These are phyloP conservation scores for Carlito syrichta DNA, from an alignment of 2,113 vertebrate genomes.

Conservation along the genomic window DNA sequence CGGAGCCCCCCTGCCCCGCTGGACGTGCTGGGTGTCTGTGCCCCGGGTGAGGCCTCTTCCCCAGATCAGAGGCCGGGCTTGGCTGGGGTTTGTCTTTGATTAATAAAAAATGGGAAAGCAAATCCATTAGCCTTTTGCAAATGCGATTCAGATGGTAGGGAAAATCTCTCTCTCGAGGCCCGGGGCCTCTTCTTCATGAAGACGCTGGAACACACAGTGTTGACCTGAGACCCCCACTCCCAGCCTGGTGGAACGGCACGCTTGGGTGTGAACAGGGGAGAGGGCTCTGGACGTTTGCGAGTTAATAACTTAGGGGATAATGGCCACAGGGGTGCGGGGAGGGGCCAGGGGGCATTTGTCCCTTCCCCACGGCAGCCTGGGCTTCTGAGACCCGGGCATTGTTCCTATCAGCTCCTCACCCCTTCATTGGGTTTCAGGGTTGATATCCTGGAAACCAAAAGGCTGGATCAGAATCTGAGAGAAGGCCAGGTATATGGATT, in stretches of 20 bases:
- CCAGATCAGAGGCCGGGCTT: neutral
- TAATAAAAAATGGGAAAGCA: slow-evolving; percentile 42
- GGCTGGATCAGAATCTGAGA: too few species aligned
- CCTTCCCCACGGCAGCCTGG: neutral
- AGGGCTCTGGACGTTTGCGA: neutral
- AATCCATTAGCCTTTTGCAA: neutral
- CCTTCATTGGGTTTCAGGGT: neutral
- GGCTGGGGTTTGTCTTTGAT: slow-evolving; percentile 34
- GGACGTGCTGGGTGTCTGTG: neutral
- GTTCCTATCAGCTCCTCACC: neutral
- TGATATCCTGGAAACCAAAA: neutral
- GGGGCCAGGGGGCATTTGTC: too few species aligned
- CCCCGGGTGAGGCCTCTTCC: neutral
- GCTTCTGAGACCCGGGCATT: neutral
- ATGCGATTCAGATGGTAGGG: neutral
- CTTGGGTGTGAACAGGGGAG: neutral
- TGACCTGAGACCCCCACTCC: rapidly evolving
- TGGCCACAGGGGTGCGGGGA: neutral
- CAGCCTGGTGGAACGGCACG: neutral
- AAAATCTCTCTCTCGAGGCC: neutral
- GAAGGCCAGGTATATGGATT: neutral
- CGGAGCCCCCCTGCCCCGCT: rapidly evolving
- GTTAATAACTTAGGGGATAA: neutral
- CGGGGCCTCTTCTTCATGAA: neutral
- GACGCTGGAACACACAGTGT: neutral